phyloP scores from a whole-genome alignment of 2,888 invertebrate genomes.

The Drosophila austrosaltans region DNA sequence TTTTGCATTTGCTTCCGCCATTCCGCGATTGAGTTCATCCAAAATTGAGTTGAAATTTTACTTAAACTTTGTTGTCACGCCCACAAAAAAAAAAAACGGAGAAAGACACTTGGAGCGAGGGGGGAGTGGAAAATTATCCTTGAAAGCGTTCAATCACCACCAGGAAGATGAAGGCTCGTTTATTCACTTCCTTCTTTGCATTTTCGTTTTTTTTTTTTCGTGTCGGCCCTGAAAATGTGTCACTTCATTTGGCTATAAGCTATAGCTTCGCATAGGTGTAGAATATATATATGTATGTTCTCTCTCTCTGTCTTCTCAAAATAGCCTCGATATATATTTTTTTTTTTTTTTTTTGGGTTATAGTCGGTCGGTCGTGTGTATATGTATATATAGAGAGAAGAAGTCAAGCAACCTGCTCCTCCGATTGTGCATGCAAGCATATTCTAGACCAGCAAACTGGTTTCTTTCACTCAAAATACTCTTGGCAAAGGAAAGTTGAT shows the following conservation, averaged over 20 bases:
- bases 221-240: slow-evolving; percentile 67
- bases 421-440: slow-evolving; percentile 62
- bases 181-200: slow-evolving; percentile 24
- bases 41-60: slow-evolving; percentile 22
- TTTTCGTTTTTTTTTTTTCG: not conserved
- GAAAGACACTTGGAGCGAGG: slow-evolving; percentile 30
- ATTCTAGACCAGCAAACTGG: slow-evolving; percentile 71
- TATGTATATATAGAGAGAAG: slow-evolving; percentile 14
- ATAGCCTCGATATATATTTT: not conserved
- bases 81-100: slow-evolving; percentile 23
- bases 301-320: slow-evolving; percentile 3
- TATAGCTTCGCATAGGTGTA: not conserved
- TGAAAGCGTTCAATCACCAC: slow-evolving; percentile 74
- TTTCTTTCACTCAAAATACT: slow-evolving; percentile 53
- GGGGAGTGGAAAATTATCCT: slow-evolving; percentile 58
- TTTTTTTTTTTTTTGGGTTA: slow-evolving; percentile 1
- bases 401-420: slow-evolving; percentile 39
- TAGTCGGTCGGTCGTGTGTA: not conserved
- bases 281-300: not conserved
- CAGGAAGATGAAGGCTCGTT: slow-evolving; percentile 60
- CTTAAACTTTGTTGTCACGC: slow-evolving; percentile 33
- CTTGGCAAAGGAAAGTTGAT: not conserved
- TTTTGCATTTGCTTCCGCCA: slow-evolving; percentile 55
- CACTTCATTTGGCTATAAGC: slow-evolving; percentile 49
- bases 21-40: slow-evolving; percentile 60